Percentiles rank a stretch among this genome's conserved stretches.
Conservation (phyloP, 2,888 invertebrate species). For the Artemia sinica region DNA sequence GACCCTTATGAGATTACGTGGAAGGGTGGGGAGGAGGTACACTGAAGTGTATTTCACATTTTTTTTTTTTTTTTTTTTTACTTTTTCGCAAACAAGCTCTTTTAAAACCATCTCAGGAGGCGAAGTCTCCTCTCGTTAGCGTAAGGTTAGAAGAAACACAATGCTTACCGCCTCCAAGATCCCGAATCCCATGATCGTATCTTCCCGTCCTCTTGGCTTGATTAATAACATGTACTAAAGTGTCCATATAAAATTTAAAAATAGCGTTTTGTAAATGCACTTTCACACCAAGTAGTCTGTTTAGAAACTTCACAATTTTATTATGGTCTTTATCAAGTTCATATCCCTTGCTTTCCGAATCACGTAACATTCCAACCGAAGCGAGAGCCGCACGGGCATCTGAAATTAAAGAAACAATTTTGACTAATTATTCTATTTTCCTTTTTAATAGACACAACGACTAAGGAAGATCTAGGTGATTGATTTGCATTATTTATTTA, state of each 20-base stretch:
- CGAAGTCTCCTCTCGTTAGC: too few species aligned
- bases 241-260: slow-evolving; percentile 94
- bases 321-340: slow-evolving; percentile 81
- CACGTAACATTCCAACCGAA: slow-evolving; percentile 83
- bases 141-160: too few species aligned
- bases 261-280: slow-evolving; percentile 89
- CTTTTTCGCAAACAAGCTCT: too few species aligned
- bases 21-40: too few species aligned
- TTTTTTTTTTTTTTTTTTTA: too few species aligned
- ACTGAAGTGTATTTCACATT: too few species aligned
- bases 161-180: slow-evolving; percentile 30
- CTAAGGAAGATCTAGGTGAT: too few species aligned
- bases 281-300: slow-evolving; percentile 85
- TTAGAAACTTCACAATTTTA: slow-evolving; percentile 96
- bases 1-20: too few species aligned
- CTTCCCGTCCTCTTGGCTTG: slow-evolving; percentile 85
- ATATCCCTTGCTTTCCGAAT: slow-evolving; percentile 56
- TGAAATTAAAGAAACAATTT: slow-evolving; percentile 27
- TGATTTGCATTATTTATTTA: too few species aligned
- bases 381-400: slow-evolving; percentile 86
- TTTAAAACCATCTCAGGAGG: too few species aligned
- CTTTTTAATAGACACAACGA: not conserved
- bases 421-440: not conserved
- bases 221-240: slow-evolving; percentile 70
- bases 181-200: slow-evolving; percentile 78